phyloP scores from a whole-genome alignment of 2,113 vertebrate species.

The Microtus ochrogaster region DNA sequence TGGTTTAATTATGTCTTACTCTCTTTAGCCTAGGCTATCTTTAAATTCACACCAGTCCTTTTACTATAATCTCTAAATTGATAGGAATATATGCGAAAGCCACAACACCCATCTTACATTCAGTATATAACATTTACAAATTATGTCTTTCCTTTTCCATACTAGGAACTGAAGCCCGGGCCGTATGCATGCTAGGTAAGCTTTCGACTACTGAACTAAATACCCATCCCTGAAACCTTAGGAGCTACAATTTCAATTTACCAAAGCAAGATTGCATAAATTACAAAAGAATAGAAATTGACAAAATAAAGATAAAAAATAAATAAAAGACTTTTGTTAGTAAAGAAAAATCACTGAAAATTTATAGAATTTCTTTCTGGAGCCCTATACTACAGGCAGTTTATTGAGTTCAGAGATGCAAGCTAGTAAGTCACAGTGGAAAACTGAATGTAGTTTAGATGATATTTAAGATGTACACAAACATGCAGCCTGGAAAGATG shows the following conservation, averaged over 20 bases:
- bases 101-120: not conserved
- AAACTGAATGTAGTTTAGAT: not conserved
- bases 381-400: not conserved
- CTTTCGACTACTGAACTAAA: not conserved
- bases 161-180: not conserved
- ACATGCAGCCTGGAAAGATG: not conserved
- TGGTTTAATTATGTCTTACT: not conserved
- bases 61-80: not conserved
- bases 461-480: not conserved
- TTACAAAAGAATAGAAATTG: not conserved
- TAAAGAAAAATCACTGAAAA: not conserved
- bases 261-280: not conserved
- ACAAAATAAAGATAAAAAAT: not conserved
- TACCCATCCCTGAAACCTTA: not conserved
- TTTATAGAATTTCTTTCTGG: not conserved
- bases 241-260: conserved; percentile 5
- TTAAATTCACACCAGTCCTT: not conserved
- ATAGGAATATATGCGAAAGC: not conserved
- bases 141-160: not conserved
- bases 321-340: not conserved
- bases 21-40: not conserved
- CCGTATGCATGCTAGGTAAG: not conserved
- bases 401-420: not conserved
- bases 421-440: not conserved
- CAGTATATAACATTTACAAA: not conserved